Evolutionary conservation across 2,888 invertebrate species (phyloP), one percentile per base, ranked within the genome.

Genomic region (Neocrepidodera transversa): DNA sequence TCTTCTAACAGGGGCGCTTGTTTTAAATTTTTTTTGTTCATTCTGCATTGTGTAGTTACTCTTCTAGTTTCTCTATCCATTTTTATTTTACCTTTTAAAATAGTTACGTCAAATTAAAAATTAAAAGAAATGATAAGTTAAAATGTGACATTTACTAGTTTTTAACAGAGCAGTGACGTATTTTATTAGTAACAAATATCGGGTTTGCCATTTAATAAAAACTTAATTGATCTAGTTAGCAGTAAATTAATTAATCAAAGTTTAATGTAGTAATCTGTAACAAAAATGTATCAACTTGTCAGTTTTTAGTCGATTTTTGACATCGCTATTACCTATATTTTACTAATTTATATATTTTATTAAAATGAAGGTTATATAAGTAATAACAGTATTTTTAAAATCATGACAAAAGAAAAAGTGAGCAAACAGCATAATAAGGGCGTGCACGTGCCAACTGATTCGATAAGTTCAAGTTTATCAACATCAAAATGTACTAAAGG

Each of bases 1-100:
- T 74, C 69, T 30, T 73, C 71, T 11, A 74, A 49, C 4, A 65
- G 59, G 26, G 66, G 62, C 16, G 66, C 55, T 50, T 62, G 58
- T 6, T 30, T 28, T 6, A 59, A 43, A 11, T 59, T 57, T 51
- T 59, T 62, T 6, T 26, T 50, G 26, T 55, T 60, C 8, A 63
- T 28, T 50, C 58, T 62, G 40, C 68, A 71, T 38, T 62, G 65
- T 53, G 57, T 57, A 18, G 63, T 58, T 6, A 64, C 16, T 20
- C 53, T 56, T 42, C 63, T 42, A 4, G 58, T 49, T 54, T 66
- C 64, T 51, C 47, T 66, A n/a, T 63, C 62, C 56, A 57, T 26
- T 20, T 38, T 38, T 16, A 6, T 2, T 38, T 11, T 38, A 38
- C 10, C 10, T 16, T 38, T 38, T 38, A 38, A 38, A 38, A 38